A percentile compares a stretch with the other conserved stretches of the same genome.
These are phyloP conservation scores for Drosophila serrata DNA, from an alignment of 1,140 invertebrate genomes.

Conservation along the genomic window DNA sequence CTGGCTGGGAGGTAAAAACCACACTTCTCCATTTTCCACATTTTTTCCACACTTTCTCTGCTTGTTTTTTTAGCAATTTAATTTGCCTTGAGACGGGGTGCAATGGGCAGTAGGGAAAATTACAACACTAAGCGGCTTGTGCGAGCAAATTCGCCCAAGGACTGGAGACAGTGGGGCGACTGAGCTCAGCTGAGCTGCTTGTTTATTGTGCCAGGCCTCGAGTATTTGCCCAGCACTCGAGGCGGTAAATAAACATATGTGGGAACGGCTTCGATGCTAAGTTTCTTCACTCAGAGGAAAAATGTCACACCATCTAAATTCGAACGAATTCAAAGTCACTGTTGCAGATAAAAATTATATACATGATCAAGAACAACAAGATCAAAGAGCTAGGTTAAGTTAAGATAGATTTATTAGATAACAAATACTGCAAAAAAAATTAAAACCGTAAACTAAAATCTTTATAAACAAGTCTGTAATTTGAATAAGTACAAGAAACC, in stretches of 20 bases:
- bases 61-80: slow-evolving; percentile 66
- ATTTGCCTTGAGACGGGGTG: slow-evolving; percentile 62
- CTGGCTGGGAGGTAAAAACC: neutral
- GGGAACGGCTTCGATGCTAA: slow-evolving; percentile 1
- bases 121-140: slow-evolving; percentile 60
- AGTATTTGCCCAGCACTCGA: slow-evolving; percentile 64
- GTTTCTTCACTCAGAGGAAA: neutral
- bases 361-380: neutral
- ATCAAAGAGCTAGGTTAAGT: neutral
- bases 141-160: slow-evolving; percentile 55
- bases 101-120: slow-evolving; percentile 57
- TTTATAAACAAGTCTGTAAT: too few relatives aligned
- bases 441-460: too few relatives aligned
- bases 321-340: too few relatives aligned
- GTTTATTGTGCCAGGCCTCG: slow-evolving; percentile 62
- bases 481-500: too few relatives aligned
- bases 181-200: slow-evolving; percentile 49
- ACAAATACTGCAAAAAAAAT: too few relatives aligned
- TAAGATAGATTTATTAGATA: neutral
- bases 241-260: slow-evolving; percentile 67
- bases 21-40: neutral
- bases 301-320: neutral
- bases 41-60: slow-evolving; percentile 16
- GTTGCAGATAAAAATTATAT: neutral
- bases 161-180: slow-evolving; percentile 15